A percentile compares a stretch with the other conserved stretches of the same genome.
phyloP scores from a whole-genome alignment of 1,140 invertebrate genomes.

The Hyles euphorbiae region DNA sequence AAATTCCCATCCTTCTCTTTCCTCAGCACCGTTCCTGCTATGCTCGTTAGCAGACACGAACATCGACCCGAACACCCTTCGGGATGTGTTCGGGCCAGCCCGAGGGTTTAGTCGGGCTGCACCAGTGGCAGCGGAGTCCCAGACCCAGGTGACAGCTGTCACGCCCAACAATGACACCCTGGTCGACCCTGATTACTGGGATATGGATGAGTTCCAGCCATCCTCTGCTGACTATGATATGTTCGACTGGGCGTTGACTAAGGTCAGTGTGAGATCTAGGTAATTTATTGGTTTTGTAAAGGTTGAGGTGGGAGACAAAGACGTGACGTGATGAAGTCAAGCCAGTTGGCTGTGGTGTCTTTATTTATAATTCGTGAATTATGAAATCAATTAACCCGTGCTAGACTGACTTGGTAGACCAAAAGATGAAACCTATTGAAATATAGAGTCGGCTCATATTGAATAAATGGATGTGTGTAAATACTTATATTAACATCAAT shows the following conservation, averaged over 20 bases:
- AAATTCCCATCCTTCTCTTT: not conserved
- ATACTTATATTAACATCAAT: no score
- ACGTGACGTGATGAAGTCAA: no score
- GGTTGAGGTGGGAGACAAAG: no score
- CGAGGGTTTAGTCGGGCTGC: not conserved
- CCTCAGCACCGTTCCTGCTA: not conserved
- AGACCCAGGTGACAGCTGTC: constrained; percentile 21
- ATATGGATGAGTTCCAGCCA: constrained; percentile 32
- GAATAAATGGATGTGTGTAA: no score
- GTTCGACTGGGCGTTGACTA: constrained; percentile 58
- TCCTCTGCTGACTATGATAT: constrained; percentile 45
- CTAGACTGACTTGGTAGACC: no score
- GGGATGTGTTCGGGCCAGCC: constrained; percentile 25
- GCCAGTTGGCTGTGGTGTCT: no score
- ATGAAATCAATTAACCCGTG: no score
- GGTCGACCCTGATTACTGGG: constrained; percentile 34
- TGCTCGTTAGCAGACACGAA: not conserved
- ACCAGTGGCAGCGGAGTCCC: not conserved
- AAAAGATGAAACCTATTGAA: no score
- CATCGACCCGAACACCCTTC: constrained; percentile 19
- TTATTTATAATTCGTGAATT: no score
- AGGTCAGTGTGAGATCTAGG: constrained; percentile 25
- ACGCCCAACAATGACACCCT: constrained; percentile 25
- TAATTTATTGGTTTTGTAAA: no score
- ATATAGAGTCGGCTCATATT: no score